Evolutionary conservation across 1,140 invertebrate species (phyloP), one percentile per base, ranked within the genome.

Genomic region (Sminthurides bifidus): DNA sequence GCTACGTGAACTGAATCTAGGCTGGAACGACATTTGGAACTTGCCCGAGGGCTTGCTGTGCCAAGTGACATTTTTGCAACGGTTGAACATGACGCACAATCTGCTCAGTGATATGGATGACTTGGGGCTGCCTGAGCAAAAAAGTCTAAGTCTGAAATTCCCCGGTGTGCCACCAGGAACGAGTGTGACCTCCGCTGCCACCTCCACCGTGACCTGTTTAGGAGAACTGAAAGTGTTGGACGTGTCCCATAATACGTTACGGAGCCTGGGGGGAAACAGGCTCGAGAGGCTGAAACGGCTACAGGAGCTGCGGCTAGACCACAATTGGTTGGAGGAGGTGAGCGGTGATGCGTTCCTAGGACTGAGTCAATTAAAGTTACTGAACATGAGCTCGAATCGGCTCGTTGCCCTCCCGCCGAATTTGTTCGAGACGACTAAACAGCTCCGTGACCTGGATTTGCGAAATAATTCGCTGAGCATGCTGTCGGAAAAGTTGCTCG

Each of bases 1-100:
- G 66, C 72, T 89, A 26, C 76, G 79, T 57, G 73, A 76, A 58
- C 73, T 90, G 56, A 80, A 89, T 72, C 71, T 91, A 10, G 79
- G 78, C 52, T 80, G 83, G 65, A 89, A 89, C 71, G 85, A 87
- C 67, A 81, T 90, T 41, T 84, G 82, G 80, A 82, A 76, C 19
- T 71, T 86, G 35, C 85, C 86, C 37, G 70, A 75, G 10, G 79
- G 82, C 33, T 72, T 85, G 2, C 80, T 91, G 66, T 90, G 85
- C 69, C 78, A 80, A 2, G 72, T 87, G 41, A 77, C 77, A 58
- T 79, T 76, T 66, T 74, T 89, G 37, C 74, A 76, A 52, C 75
- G 71, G 46, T 72, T 87, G n/a, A 86, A 87, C 67, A 67, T 87
- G 33, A 84, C 82, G 21, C 73, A 76, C 65, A 90, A 90, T 72